Evolutionary conservation across 2,797 vertebrate genomes (phyloP), one percentile per base, ranked within the genome.

Genomic region (Cynodonichthys magdalenae): DNA sequence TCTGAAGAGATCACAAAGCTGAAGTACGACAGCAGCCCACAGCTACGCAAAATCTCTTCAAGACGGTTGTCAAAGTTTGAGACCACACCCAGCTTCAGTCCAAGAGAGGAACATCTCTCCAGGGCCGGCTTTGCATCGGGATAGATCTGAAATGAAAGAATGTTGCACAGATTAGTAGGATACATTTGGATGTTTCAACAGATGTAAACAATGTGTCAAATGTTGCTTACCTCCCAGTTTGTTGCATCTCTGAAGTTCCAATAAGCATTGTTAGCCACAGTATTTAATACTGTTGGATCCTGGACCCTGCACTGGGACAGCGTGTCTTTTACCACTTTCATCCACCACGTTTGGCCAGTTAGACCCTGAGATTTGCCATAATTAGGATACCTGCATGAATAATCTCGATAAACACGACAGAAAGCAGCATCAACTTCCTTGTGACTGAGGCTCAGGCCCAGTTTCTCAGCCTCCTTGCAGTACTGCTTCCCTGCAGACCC

Each of bases 21-120:
- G 1, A 99, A 99, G 80, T 97, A 84, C 24, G 90, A 82, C 50
- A 89, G 82, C 44, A 99, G 93, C 45, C 80, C 75, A 64, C 95
- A 94, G 12, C 42, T 85, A 0, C 0, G 63, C 41, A 99, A 86
- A 63, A 99, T 86, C 9, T 53, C 74, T 67, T 96, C 93, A 14
- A 99, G 89, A 1, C 97, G 92, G 1, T 0, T 83, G 72, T 99
- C 98, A 2, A 98, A 99, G 90, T 98, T 99, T 71, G 97, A 99
- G 11, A 99, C 81, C 0, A 97, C 92, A 0, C 91, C 96, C 73
- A 95, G 92, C 64, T 72, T 89, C 64, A 99, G 86, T 17, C 96
- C 95, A 0, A 89, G 83, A 59, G 89, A 77, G 3, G 79, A 75
- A 61, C 96, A 98, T 9, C 3, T 82, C 62, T 80, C 79, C 54